Evolutionary conservation across 2,113 vertebrate species (phyloP), one percentile per base, ranked within the genome.

Genomic region (Oxyura jamaicensis): DNA sequence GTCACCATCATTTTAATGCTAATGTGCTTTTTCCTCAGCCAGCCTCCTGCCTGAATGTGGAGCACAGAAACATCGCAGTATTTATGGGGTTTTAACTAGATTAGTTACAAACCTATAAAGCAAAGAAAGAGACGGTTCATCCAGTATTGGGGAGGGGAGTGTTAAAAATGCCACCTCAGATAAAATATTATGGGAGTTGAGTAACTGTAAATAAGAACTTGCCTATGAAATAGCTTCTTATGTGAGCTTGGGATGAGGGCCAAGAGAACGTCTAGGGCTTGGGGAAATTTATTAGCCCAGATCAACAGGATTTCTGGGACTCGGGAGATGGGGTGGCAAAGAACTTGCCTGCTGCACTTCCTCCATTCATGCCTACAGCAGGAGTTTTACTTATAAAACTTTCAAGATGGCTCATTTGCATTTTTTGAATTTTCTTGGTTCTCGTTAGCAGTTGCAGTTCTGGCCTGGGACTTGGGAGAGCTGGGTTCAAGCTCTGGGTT

Each of bases 121-220:
- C 87, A 83, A 97, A 97, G 91, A 97, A 97, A 95, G 97, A 96
- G 95, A 95, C 96, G 90, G 94, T 97, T 97, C 96, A 96, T 96
- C 92, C 93, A 96, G 82, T 80, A 93, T n/a, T 83, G 95, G 89
- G 91, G 88, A 92, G 66, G 91, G 93, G 96, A 92, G 95, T 97
- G 96, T 96, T 97, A 96, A 97, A 97, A 97, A 95, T 96, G 96
- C 94, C 97, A 97, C 96, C 97, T 97, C 89, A 96, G 95, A 97
- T 97, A 97, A 97, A 97, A 97, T 96, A 96, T 97, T 97, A 96
- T 86, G 91, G 71, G 91, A 96, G 92, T 81, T 95, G 94, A 97
- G 91, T 95, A 97, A 97, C 95, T 96, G 95, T 96, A 96, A 97
- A 97, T 96, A 97, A 96, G 95, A 96, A 80, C 92, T 96, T 16